Evolutionary conservation across 1,140 invertebrate genomes (phyloP), one percentile per base, ranked within the genome.

Genomic region (Zaprionus ghesquierei): DNA sequence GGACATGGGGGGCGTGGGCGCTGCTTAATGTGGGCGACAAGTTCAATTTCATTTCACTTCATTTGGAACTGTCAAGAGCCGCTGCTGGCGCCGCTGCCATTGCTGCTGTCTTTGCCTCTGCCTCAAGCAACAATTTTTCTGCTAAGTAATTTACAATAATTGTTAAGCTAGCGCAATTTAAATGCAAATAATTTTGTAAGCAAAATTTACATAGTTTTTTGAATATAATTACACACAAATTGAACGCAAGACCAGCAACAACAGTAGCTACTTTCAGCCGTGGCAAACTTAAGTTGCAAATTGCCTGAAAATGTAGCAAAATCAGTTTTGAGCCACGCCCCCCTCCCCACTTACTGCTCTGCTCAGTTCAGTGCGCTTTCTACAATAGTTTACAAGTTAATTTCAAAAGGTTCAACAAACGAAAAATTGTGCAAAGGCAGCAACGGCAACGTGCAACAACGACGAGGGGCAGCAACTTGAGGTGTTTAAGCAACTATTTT

Each of bases 181-280:
- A 89, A 84, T 89, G 84, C 85, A 89, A 89, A 89, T 89, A 89
- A 79, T 79, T 77, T 73, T 82, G 78, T 73, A 79, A 71, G 73
- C n/a, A 77, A 77, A 80, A 87, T 87, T 77, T 84, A 74, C 84
- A 87, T 89, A 77, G 77, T 69, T 73, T 84, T 75, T 89, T 89
- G 79, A 89, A 89, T 89, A 89, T 80, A 89, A 89, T 89, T 89
- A 80, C 84, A 80, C 84, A 75, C 60, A 80, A 89, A 89, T 87
- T 87, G 81, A 46, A 73, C 46, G 66, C 81, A 69, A 15, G 41
- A 27, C 13, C 20, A 55, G 33, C 54, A 56, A 25, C 31, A 13
- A 0, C 18, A 54, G 18, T 12, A 18, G 8, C 27, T 29, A n/a
- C n/a, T n/a, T n/a, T n/a, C 31, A 55, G 29, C 33, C 22, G 31